A percentile compares a stretch with the other conserved stretches of the same genome.
Evolutionary conservation across 2,888 invertebrate genomes (phyloP).

Genomic region (Lithophane semibrunnea): DNA sequence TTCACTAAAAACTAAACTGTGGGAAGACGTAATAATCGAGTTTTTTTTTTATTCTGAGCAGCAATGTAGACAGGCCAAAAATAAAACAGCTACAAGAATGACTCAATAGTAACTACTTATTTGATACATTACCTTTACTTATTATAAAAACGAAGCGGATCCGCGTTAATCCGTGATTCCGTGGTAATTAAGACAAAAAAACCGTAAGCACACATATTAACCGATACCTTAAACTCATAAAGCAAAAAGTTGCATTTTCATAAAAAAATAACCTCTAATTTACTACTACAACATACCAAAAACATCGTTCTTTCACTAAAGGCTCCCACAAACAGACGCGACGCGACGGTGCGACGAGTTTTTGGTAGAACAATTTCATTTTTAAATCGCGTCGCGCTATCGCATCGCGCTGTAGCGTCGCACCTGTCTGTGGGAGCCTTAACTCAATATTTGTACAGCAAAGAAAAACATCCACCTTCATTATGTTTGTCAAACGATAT

Average conservation of each 20-base stretch:
- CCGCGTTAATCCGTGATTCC: neutral
- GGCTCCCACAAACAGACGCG: no score
- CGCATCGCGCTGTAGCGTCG: no score
- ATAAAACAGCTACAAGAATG: neutral
- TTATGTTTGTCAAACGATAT: slow-evolving; percentile 43
- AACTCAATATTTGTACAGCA: slow-evolving; percentile 43
- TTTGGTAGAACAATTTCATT: no score
- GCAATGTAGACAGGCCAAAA: neutral
- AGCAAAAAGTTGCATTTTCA: slow-evolving; percentile 17
- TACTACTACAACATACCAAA: neutral
- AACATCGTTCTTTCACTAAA: slow-evolving; percentile 25
- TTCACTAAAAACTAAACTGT: neutral
- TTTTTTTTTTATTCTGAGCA: neutral
- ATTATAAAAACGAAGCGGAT: slow-evolving; percentile 15
- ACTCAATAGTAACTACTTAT: no score
- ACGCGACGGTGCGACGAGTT: no score
- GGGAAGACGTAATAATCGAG: neutral
- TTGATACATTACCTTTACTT: neutral
- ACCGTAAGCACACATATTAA: neutral
- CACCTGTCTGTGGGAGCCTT: no score
- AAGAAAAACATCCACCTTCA: slow-evolving; percentile 37
- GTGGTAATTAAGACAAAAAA: slow-evolving; percentile 15
- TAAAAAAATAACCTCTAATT: slow-evolving; percentile 10
- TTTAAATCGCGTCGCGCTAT: no score
- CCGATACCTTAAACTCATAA: slow-evolving; percentile 2